Evolutionary conservation across 1,140 invertebrate genomes (phyloP), one percentile per base, ranked within the genome.

Genomic region (Drosophila cardini): DNA sequence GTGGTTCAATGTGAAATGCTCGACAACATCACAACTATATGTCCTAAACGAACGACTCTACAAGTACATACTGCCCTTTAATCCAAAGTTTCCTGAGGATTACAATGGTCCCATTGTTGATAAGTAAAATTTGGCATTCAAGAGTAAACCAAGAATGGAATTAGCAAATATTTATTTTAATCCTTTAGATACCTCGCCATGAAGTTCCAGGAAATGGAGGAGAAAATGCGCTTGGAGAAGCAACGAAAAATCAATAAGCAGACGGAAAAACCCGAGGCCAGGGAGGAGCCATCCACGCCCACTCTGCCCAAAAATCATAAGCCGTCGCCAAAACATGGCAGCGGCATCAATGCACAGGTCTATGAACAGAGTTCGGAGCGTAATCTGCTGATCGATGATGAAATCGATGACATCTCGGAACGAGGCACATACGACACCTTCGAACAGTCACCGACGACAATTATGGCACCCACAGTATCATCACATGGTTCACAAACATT

Each of bases 1-100:
- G 97, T 98, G 97, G 97, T 98, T 97, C 92, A 98, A 97, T 89
- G 96, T 97, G 0, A 95, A 96, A 72, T 98, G 97, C 90, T 94
- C 95, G 18, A 94, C 95, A 2, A 97, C 97, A 0, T 92, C 96
- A 0, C 96, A 97, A 89, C 93, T 97, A 0, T 98, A 98, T 90
- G 96, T 97, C 6, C 92, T 98, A 0, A 98, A 98, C 74, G 96
- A 97, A 86, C 94, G 97, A 43, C 94, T 97, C 0, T 97, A 97
- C 90, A 97, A 97, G 83, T 97, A 96, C 83, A 97, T 97, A 64
- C 91, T 97, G 74, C 96, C 96, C 9, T 94, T 96, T 71, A 95
- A 96, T 87, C 96, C 96, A 0, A 96, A 97, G 90, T 97, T 97
- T 82, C 96, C 96, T 0, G 96, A 97, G 91, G 96, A 97, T 83